Percentiles rank a stretch among this genome's conserved stretches.
Conservation (phyloP, 2,797 vertebrate species). For the Vespertilio murinus region DNA sequence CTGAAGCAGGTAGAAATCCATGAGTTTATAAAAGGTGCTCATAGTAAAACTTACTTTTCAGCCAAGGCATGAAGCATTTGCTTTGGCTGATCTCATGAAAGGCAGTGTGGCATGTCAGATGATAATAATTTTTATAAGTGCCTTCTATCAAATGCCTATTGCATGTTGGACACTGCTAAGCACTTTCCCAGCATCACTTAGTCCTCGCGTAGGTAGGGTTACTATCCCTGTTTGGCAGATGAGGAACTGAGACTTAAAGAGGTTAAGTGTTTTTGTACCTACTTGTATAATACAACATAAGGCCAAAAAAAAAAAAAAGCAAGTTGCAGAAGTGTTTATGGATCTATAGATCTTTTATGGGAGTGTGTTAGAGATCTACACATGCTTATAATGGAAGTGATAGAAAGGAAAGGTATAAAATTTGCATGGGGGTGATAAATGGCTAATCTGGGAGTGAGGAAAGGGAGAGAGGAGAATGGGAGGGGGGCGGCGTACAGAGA, state of each 20-base stretch:
- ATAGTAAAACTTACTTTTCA: constrained; percentile 28
- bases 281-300: not conserved
- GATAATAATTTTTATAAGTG: not conserved
- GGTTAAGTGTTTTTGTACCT: not conserved
- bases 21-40: not conserved
- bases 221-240: not conserved
- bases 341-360: not conserved
- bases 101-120: not conserved
- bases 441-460: not conserved
- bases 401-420: not conserved
- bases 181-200: not conserved
- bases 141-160: not conserved
- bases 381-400: not conserved
- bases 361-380: not conserved
- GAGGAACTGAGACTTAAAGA: not conserved
- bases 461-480: not conserved
- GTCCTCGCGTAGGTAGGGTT: not conserved
- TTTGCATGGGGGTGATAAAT: not conserved
- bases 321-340: not conserved
- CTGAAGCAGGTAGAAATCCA: constrained; percentile 7
- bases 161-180: not conserved
- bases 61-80: constrained; percentile 25
- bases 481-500: not conserved
- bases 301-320: not conserved
- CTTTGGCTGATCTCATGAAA: constrained; percentile 30